phyloP scores from a whole-genome alignment of 2,113 vertebrate genomes.

The Theristicus caerulescens region DNA sequence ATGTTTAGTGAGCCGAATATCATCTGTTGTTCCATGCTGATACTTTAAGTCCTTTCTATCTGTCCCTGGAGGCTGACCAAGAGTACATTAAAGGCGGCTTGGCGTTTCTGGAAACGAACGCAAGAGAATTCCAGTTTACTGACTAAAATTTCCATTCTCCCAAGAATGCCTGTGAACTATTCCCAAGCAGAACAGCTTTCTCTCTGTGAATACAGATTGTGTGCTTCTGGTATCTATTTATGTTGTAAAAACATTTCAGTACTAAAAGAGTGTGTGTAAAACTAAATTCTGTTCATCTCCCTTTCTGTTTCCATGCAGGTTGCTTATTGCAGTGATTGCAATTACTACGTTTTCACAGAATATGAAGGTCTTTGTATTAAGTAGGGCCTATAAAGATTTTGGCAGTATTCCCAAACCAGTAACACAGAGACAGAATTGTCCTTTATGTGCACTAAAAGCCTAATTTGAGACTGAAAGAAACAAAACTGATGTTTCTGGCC shows the following conservation, averaged over 20 bases:
- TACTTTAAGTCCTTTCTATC: background rate
- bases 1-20: background rate
- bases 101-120: constrained; percentile 1
- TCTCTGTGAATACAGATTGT: background rate
- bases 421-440: constrained; percentile 38
- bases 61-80: background rate
- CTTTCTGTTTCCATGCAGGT: background rate
- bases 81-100: background rate
- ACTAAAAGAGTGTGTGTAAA: background rate
- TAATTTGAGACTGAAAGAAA: constrained; percentile 1
- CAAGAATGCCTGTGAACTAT: background rate
- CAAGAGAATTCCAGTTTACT: background rate
- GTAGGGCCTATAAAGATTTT: constrained; percentile 40
- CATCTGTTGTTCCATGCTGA: background rate
- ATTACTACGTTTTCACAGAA: background rate
- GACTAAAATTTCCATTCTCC: background rate
- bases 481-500: constrained; percentile 16
- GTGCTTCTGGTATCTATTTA: constrained; percentile 13
- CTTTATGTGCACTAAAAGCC: background rate
- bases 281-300: background rate
- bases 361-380: constrained; percentile 35
- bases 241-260: background rate
- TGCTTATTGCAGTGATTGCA: background rate
- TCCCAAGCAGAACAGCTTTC: background rate
- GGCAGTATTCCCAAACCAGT: constrained; percentile 41